These are phyloP conservation scores for Nebria brevicollis DNA, from an alignment of 2,888 invertebrate genomes.

Conservation along the genomic window DNA sequence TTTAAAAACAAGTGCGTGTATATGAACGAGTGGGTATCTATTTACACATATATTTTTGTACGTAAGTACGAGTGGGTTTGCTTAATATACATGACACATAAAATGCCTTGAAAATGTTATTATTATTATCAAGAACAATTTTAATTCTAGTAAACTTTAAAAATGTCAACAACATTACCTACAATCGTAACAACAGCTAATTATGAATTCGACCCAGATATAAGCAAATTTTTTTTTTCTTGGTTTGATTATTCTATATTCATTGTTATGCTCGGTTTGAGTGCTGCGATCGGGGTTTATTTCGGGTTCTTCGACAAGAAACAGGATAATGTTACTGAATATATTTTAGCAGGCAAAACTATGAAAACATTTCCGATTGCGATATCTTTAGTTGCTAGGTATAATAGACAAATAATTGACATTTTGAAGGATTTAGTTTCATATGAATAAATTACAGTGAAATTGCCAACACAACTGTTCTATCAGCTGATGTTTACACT, in stretches of 20 bases:
- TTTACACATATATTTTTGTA: no score
- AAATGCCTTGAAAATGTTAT: neutral
- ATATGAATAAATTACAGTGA: slow-evolving; percentile 66
- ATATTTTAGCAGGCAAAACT: slow-evolving; percentile 76
- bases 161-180: neutral
- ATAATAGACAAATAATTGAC: neutral
- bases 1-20: no score
- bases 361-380: slow-evolving; percentile 79
- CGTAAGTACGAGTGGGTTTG: no score
- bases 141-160: neutral
- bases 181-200: neutral
- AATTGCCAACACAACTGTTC: slow-evolving; percentile 77
- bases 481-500: slow-evolving; percentile 64
- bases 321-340: slow-evolving; percentile 73
- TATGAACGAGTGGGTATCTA: no score
- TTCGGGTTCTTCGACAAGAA: slow-evolving; percentile 69
- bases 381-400: slow-evolving; percentile 71
- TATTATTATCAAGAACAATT: neutral
- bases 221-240: slow-evolving; percentile 59
- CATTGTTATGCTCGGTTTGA: slow-evolving; percentile 64
- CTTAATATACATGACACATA: no score
- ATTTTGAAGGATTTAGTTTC: neutral
- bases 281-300: slow-evolving; percentile 69
- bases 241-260: slow-evolving; percentile 70
- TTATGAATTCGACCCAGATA: neutral